These are phyloP conservation scores for Neofelis nebulosa DNA, from an alignment of 2,113 vertebrate genomes.

Conservation along the genomic window DNA sequence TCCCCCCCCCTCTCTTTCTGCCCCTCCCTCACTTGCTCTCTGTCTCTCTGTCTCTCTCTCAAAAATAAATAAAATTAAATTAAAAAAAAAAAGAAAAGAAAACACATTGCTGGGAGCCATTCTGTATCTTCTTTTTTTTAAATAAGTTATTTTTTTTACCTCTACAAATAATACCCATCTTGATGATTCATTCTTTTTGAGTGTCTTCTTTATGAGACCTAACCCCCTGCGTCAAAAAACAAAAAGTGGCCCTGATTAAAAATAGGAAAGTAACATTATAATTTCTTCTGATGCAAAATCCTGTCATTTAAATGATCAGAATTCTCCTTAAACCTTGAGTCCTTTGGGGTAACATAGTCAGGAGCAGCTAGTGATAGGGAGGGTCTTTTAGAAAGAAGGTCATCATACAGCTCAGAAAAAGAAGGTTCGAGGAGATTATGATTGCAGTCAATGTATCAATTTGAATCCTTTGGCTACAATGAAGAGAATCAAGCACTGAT, in stretches of 20 bases:
- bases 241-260: background rate
- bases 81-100: constrained; percentile 5
- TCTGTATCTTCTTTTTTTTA: background rate
- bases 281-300: background rate
- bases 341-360: background rate
- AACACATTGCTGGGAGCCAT: background rate
- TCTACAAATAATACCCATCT: background rate
- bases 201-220: background rate
- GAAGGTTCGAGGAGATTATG: background rate
- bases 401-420: background rate
- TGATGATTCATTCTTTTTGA: background rate
- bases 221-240: background rate
- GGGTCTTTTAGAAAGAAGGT: background rate
- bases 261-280: background rate
- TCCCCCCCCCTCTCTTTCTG: no score
- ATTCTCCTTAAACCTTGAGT: background rate
- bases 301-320: background rate
- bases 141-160: background rate
- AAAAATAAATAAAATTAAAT: no score
- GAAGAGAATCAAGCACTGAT: background rate
- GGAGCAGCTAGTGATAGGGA: background rate
- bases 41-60: no score
- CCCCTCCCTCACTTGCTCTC: no score
- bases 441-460: background rate
- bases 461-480: background rate